Percentiles rank a stretch among this genome's conserved stretches.
Evolutionary conservation across 1,140 invertebrate species (phyloP).

Genomic region (Drepana arcuata): DNA sequence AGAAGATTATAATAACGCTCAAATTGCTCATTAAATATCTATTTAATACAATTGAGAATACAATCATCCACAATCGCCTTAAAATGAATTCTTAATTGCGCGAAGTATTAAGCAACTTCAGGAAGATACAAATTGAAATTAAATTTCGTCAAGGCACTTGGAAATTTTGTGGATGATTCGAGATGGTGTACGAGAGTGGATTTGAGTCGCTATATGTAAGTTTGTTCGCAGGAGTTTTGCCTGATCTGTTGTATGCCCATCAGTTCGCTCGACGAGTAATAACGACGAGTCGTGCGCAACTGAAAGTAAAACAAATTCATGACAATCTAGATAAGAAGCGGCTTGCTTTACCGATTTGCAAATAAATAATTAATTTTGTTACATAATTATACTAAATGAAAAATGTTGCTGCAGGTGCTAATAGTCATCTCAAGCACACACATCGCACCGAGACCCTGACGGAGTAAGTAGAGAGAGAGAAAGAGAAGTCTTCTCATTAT

Average conservation of each 20-base stretch:
- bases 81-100: conserved; percentile 9
- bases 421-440: too few species aligned
- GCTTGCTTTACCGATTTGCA: conserved; percentile 13
- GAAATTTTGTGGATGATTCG: conserved; percentile 26
- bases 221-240: conserved; percentile 84
- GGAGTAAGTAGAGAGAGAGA: too few species aligned
- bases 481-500: too few species aligned
- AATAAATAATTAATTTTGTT: conserved; percentile 1
- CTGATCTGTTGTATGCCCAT: conserved; percentile 77
- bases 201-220: conserved; percentile 77
- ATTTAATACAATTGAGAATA: conserved; percentile 1
- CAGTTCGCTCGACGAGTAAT: conserved; percentile 78
- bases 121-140: conserved; percentile 18
- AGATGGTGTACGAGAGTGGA: conserved; percentile 11
- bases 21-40: too few species aligned
- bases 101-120: conserved; percentile 15
- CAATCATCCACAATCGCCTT: conserved; percentile 3
- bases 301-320: conserved; percentile 63
- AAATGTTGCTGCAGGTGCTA: too few species aligned
- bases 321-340: conserved; percentile 24
- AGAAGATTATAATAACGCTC: too few species aligned
- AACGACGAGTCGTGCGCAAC: conserved; percentile 79
- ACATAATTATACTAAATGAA: too few species aligned
- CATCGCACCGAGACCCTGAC: too few species aligned
- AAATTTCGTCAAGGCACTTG: conserved; percentile 45